A percentile compares a stretch with the other conserved stretches of the same genome.
phyloP scores from a whole-genome alignment of 1,140 invertebrate species.

The Magallana ariakensis region DNA sequence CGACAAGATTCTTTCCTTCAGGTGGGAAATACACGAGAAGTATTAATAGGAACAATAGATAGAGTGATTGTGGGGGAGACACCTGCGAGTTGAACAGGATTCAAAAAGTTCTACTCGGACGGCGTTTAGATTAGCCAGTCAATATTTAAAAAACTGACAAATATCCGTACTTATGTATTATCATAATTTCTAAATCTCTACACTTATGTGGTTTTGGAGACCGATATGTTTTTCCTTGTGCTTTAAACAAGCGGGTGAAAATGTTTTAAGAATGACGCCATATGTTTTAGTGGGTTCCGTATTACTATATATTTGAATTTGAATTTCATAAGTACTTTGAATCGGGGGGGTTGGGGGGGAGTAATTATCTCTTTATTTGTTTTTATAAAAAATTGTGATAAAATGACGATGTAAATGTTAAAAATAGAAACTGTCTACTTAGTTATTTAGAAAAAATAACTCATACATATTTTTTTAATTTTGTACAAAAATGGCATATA shows the following conservation, averaged over 20 bases:
- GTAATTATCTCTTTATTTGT: no score
- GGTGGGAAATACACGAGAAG: constrained; percentile 49
- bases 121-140: not conserved
- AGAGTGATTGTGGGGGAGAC: constrained; percentile 46
- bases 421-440: no score
- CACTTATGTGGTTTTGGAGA: not conserved
- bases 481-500: no score
- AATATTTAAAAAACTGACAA: constrained; percentile 35
- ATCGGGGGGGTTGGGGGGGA: not conserved
- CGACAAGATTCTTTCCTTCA: constrained; percentile 45
- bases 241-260: not conserved
- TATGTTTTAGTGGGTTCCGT: not conserved
- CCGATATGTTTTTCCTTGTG: not conserved
- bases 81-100: constrained; percentile 49
- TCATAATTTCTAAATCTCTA: constrained; percentile 20
- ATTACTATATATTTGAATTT: no score
- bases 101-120: constrained; percentile 10
- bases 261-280: constrained; percentile 2
- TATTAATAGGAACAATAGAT: constrained; percentile 52
- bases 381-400: no score
- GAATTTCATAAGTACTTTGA: no score
- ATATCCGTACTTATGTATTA: constrained; percentile 32
- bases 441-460: no score
- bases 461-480: no score
- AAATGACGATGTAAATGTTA: no score